These are phyloP conservation scores for Propithecus perrieri DNA, from an alignment of 2,797 vertebrate genomes.

Conservation along the genomic window DNA sequence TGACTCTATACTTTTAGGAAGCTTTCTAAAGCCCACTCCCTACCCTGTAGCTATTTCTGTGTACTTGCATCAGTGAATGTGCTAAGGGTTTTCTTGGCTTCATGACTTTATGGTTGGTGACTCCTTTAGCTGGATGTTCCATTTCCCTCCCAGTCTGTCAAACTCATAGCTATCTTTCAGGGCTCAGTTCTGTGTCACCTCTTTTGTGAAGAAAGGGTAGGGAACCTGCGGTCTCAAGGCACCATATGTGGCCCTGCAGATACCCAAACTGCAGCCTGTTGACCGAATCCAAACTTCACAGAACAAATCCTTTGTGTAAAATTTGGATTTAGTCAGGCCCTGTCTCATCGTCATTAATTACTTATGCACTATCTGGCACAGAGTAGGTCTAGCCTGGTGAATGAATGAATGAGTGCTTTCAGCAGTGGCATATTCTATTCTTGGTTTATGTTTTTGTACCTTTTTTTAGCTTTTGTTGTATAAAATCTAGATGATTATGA, in stretches of 20 bases:
- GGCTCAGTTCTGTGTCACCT: neutral
- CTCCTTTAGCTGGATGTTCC: neutral
- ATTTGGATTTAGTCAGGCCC: neutral
- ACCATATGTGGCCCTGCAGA: neutral
- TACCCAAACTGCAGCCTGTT: neutral
- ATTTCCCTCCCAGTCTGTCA: neutral
- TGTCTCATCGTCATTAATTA: neutral
- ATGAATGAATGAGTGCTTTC: neutral
- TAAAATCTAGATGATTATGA: constrained; percentile 34
- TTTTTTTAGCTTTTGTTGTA: neutral
- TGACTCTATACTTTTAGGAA: neutral
- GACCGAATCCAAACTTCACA: neutral
- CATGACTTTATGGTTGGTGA: neutral
- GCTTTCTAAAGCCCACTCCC: neutral
- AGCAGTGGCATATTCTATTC: neutral
- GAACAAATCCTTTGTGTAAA: neutral
- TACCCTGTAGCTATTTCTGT: neutral
- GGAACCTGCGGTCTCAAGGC: neutral
- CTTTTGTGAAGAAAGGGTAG: neutral
- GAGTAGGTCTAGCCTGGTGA: neutral
- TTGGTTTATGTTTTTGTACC: neutral
- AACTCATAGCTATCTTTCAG: neutral
- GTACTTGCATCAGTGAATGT: neutral
- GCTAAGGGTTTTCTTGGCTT: neutral
- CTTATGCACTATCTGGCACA: neutral